These are phyloP conservation scores for Corythoichthys haematopterus DNA, from an alignment of 2,113 vertebrate genomes.

Conservation along the genomic window DNA sequence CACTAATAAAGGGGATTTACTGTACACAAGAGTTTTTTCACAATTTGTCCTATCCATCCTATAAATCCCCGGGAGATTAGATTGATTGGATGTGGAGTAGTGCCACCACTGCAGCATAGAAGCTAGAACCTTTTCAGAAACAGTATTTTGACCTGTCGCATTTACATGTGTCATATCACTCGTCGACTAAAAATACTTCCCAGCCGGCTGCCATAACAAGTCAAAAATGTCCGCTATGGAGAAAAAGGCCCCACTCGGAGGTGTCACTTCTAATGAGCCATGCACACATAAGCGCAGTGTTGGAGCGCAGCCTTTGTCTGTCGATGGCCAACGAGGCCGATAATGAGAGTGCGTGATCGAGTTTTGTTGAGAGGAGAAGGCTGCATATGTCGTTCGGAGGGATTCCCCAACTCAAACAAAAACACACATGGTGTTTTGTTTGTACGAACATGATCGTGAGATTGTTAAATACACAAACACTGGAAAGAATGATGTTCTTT, in stretches of 20 bases:
- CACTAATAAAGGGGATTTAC: too few species aligned
- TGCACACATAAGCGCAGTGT: not conserved
- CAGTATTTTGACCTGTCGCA: not conserved
- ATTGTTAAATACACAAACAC: too few species aligned
- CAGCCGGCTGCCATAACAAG: conserved; percentile 2
- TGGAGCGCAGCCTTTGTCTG: not conserved
- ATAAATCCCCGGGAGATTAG: too few species aligned
- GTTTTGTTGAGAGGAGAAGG: not conserved
- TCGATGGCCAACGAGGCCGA: not conserved
- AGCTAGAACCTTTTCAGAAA: not conserved
- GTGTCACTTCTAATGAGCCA: conserved; percentile 2
- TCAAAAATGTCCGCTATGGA: not conserved
- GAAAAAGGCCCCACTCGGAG: not conserved
- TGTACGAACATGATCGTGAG: too few species aligned
- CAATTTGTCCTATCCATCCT: too few species aligned
- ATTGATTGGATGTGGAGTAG: too few species aligned
- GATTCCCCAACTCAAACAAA: too few species aligned
- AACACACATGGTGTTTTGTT: too few species aligned
- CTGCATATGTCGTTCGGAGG: too few species aligned
- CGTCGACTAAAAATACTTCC: not conserved
- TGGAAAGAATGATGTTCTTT: too few species aligned
- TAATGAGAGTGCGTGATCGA: conserved; percentile 4
- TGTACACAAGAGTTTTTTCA: too few species aligned
- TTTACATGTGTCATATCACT: not conserved
- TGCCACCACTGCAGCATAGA: not conserved